Evolutionary conservation across 2,113 vertebrate genomes (phyloP).

Genomic region (Equus przewalskii): DNA sequence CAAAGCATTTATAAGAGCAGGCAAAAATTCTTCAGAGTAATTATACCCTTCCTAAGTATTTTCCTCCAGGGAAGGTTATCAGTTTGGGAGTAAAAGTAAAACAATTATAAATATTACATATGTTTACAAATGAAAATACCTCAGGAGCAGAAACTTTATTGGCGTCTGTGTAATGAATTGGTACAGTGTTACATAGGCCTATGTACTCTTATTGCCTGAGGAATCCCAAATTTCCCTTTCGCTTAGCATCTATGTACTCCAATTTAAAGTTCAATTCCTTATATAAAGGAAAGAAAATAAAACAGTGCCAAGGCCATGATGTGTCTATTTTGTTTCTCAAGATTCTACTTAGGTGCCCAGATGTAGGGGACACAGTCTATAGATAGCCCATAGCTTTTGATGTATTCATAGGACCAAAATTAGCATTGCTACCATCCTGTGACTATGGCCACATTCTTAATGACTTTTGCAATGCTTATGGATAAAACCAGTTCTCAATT

Average conservation of each 20-base stretch:
- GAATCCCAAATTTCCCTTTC: not conserved
- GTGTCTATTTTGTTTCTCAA: slow-evolving; percentile 31
- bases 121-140: not conserved
- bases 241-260: not conserved
- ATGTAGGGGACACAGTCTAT: not conserved
- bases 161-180: not conserved
- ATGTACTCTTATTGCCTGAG: not conserved
- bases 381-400: slow-evolving; percentile 33
- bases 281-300: not conserved
- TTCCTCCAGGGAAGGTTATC: not conserved
- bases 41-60: not conserved
- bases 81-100: not conserved
- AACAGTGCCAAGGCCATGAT: not conserved
- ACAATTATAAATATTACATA: not conserved
- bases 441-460: slow-evolving; percentile 71
- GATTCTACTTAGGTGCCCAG: not conserved
- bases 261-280: slow-evolving; percentile 5
- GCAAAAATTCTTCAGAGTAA: slow-evolving; percentile 54
- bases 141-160: not conserved
- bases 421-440: slow-evolving; percentile 60
- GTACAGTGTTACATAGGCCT: not conserved
- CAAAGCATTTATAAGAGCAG: not conserved
- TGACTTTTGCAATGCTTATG: slow-evolving; percentile 63
- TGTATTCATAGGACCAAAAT: slow-evolving; percentile 53
- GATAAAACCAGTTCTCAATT: slow-evolving; percentile 72